These are phyloP conservation scores for Leptogaster cylindrica DNA, from an alignment of 2,888 invertebrate genomes.

Conservation along the genomic window DNA sequence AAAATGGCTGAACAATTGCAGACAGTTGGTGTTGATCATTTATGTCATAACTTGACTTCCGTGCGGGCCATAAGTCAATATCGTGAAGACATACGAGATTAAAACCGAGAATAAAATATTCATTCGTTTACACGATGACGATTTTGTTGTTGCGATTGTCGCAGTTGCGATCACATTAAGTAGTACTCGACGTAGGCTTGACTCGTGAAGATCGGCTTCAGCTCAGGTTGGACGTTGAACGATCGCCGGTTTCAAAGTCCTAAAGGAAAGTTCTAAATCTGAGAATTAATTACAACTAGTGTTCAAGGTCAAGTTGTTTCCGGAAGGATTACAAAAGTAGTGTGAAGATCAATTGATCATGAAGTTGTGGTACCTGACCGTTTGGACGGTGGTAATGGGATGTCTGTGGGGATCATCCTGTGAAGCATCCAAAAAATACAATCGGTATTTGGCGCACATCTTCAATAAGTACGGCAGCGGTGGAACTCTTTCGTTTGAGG, in stretches of 20 bases:
- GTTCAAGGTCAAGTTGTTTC: background rate
- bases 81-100: slow-evolving; percentile 7
- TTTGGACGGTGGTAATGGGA: background rate
- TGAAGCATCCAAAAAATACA: slow-evolving; percentile 54
- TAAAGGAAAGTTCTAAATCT: slow-evolving; percentile 1
- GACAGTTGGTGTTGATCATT: too few relatives aligned
- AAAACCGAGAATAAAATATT: slow-evolving; percentile 6
- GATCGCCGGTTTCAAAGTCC: too few relatives aligned
- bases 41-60: slow-evolving; percentile 19
- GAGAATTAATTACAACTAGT: too few relatives aligned
- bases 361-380: background rate
- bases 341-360: background rate
- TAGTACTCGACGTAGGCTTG: slow-evolving; percentile 1
- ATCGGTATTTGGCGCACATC: slow-evolving; percentile 59
- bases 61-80: slow-evolving; percentile 14
- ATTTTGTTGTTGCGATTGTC: background rate
- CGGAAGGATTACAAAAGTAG: background rate
- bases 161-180: background rate
- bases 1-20: too few relatives aligned
- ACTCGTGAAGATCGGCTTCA: slow-evolving; percentile 8
- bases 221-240: slow-evolving; percentile 3
- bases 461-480: slow-evolving; percentile 61
- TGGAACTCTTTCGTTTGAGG: slow-evolving; percentile 60
- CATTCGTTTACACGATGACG: background rate
- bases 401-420: background rate